Conservation (phyloP, 2,888 invertebrate genomes). For the Diachrysia chrysitis region DNA sequence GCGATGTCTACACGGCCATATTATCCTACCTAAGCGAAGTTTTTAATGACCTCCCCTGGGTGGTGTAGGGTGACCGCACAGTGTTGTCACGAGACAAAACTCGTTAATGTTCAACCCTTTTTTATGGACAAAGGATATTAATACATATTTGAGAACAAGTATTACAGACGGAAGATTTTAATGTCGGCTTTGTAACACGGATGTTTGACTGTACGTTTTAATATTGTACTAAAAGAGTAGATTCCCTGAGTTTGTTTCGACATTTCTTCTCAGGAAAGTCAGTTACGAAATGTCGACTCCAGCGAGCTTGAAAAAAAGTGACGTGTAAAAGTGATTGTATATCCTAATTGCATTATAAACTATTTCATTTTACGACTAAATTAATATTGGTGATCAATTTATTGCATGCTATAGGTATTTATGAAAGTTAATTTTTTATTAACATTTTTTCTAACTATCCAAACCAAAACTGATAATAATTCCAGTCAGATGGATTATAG, state of each 20-base stretch:
- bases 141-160: constrained; percentile 65
- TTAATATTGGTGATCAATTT: too few species aligned
- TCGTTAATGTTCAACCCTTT: constrained; percentile 71
- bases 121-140: constrained; percentile 64
- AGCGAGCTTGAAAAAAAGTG: too few species aligned
- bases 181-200: constrained; percentile 37
- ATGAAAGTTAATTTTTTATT: not conserved
- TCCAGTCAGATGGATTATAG: too few species aligned
- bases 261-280: too few species aligned
- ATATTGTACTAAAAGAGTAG: too few species aligned
- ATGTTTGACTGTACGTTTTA: constrained; percentile 21
- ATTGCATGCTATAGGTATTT: not conserved
- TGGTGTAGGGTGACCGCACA: constrained; percentile 50
- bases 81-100: constrained; percentile 66
- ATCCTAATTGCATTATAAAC: too few species aligned
- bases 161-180: constrained; percentile 59
- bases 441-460: too few species aligned
- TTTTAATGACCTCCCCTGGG: constrained; percentile 71
- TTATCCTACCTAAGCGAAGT: constrained; percentile 61
- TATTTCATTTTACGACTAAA: too few species aligned
- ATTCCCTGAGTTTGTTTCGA: too few species aligned
- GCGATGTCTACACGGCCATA: constrained; percentile 47
- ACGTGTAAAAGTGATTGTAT: too few species aligned
- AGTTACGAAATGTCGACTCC: too few species aligned
- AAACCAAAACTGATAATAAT: too few species aligned